Percentiles rank a stretch among this genome's conserved stretches.
These are phyloP conservation scores for Noctuana brunneofusca DNA, from an alignment of 2,888 invertebrate species.

Conservation along the genomic window DNA sequence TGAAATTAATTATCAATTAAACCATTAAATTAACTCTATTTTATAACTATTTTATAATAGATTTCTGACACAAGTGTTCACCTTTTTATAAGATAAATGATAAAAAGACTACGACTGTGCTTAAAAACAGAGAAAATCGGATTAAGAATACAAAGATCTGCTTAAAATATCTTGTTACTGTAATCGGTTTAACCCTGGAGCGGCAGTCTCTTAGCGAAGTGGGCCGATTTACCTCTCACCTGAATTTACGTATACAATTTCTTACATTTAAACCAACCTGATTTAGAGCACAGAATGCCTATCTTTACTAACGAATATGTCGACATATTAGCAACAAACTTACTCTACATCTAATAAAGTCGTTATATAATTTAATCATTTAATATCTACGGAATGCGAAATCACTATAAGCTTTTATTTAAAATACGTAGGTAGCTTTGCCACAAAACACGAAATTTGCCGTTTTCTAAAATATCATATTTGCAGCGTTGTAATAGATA, in stretches of 20 bases:
- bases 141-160: slow-evolving; percentile 51
- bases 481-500: too few species aligned
- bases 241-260: slow-evolving; percentile 49
- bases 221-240: slow-evolving; percentile 62
- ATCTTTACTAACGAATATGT: neutral
- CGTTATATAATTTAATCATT: too few species aligned
- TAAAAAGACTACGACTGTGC: slow-evolving; percentile 1
- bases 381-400: too few species aligned
- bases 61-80: neutral
- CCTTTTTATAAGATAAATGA: neutral
- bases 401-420: too few species aligned
- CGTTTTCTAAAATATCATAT: too few species aligned
- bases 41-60: neutral
- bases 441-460: too few species aligned
- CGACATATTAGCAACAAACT: neutral
- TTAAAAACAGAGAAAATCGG: slow-evolving; percentile 43
- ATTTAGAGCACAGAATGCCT: slow-evolving; percentile 9
- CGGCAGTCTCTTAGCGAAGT: slow-evolving; percentile 52
- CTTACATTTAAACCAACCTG: slow-evolving; percentile 8
- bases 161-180: slow-evolving; percentile 74
- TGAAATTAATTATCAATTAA: neutral
- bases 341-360: neutral
- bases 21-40: too few species aligned
- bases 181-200: slow-evolving; percentile 71
- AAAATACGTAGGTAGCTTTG: too few species aligned